Evolutionary conservation across 2,113 vertebrate genomes (phyloP).

Genomic region (Corythaixoides concolor): DNA sequence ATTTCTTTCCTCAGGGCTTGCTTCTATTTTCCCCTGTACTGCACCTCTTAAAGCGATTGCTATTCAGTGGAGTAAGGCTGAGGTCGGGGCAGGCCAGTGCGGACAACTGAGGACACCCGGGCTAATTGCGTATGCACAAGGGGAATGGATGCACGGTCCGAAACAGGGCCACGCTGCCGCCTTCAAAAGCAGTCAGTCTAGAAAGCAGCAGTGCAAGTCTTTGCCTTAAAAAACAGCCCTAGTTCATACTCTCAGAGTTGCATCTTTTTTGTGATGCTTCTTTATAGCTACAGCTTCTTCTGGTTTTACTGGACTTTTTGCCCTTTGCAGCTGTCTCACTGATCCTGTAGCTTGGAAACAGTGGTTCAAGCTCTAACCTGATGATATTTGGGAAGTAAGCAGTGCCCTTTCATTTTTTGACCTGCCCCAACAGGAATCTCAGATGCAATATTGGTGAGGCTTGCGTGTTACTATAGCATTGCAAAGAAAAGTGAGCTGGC

Average conservation of each 20-base stretch:
- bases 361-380: not conserved
- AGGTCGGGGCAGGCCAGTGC: not conserved
- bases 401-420: not conserved
- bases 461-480: not conserved
- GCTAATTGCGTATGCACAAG: not conserved
- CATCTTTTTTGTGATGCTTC: not conserved
- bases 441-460: not conserved
- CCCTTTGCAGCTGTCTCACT: not conserved
- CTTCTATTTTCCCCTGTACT: not conserved
- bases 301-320: accelerated
- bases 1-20: accelerated
- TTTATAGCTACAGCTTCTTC: not conserved
- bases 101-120: not conserved
- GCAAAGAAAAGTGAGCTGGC: not conserved
- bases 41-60: not conserved
- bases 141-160: accelerated
- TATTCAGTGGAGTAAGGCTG: not conserved
- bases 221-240: not conserved
- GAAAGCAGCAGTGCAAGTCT: not conserved
- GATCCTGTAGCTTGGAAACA: not conserved
- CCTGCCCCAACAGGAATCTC: not conserved
- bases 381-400: not conserved
- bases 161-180: not conserved
- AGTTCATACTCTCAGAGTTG: not conserved
- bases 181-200: not conserved